phyloP scores from a whole-genome alignment of 1,140 invertebrate genomes.

The Periplaneta americana region DNA sequence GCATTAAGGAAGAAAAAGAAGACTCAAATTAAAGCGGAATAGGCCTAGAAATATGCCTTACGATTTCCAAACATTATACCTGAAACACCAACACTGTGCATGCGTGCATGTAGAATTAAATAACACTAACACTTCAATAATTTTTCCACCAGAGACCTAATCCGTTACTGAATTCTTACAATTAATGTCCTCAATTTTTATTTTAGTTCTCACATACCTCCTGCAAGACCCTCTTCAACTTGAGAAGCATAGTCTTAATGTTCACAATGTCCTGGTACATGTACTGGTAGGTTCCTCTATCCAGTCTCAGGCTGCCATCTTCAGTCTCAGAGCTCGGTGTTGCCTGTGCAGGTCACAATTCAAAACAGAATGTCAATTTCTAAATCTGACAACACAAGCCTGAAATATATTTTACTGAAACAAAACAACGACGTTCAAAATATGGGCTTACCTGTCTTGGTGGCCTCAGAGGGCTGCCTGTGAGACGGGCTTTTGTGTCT shows the following conservation, averaged over 20 bases:
- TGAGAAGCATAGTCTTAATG: slow-evolving; percentile 71
- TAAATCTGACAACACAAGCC: too few species aligned
- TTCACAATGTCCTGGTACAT: slow-evolving; percentile 71
- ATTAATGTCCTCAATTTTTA: neutral
- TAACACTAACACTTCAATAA: too few species aligned
- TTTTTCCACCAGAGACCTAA: too few species aligned
- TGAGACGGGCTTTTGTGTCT: slow-evolving; percentile 19
- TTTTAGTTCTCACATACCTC: slow-evolving; percentile 45
- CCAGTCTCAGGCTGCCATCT: slow-evolving; percentile 51
- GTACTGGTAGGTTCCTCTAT: slow-evolving; percentile 56
- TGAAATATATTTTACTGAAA: too few species aligned
- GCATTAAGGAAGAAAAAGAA: too few species aligned
- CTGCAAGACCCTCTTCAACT: slow-evolving; percentile 70
- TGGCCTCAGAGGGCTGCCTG: slow-evolving; percentile 34
- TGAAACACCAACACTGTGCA: too few species aligned
- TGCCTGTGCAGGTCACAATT: slow-evolving; percentile 34
- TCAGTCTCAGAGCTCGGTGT: slow-evolving; percentile 37
- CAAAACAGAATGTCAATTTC: too few species aligned
- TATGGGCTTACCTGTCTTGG: slow-evolving; percentile 6
- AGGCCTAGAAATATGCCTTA: too few species aligned
- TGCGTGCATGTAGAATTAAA: too few species aligned
- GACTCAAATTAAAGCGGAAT: too few species aligned
- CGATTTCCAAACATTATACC: too few species aligned
- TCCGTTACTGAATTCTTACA: neutral
- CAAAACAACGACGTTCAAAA: too few species aligned